phyloP scores from a whole-genome alignment of 1,140 invertebrate genomes.

The Drosophila nebulosa region DNA sequence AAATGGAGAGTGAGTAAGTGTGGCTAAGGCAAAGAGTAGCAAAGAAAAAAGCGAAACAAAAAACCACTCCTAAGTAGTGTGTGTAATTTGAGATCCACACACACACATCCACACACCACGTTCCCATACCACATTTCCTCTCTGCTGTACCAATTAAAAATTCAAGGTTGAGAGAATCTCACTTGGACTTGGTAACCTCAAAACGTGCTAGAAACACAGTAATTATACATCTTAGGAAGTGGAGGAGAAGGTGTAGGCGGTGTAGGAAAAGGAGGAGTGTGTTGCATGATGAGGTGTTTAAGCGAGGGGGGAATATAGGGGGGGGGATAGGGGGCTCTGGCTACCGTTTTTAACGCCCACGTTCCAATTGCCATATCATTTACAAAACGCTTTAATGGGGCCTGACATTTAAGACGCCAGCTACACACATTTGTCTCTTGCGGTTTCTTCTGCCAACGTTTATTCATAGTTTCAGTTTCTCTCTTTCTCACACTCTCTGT shows the following conservation, averaged over 20 bases:
- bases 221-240: conserved; percentile 40
- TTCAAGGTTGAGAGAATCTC: conserved; percentile 72
- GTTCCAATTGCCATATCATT: conserved; percentile 36
- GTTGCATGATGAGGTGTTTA: background rate
- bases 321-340: background rate
- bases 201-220: conserved; percentile 68
- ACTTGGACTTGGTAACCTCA: conserved; percentile 54
- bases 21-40: conserved; percentile 14
- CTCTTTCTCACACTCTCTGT: too few relatives aligned
- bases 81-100: conserved; percentile 54
- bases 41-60: conserved; percentile 23
- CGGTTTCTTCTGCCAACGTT: conserved; percentile 4
- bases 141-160: conserved; percentile 61
- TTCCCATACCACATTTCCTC: conserved; percentile 33
- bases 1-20: conserved; percentile 28
- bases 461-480: background rate
- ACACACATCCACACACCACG: conserved; percentile 29
- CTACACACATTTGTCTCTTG: conserved; percentile 14
- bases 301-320: background rate
- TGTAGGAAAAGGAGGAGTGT: background rate
- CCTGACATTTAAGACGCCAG: conserved; percentile 38
- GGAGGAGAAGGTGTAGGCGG: background rate
- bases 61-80: conserved; percentile 32
- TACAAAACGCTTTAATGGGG: conserved; percentile 51
- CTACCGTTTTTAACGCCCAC: conserved; percentile 21